phyloP scores from a whole-genome alignment of 2,888 invertebrate genomes.

The Ennomos quercinarius region DNA sequence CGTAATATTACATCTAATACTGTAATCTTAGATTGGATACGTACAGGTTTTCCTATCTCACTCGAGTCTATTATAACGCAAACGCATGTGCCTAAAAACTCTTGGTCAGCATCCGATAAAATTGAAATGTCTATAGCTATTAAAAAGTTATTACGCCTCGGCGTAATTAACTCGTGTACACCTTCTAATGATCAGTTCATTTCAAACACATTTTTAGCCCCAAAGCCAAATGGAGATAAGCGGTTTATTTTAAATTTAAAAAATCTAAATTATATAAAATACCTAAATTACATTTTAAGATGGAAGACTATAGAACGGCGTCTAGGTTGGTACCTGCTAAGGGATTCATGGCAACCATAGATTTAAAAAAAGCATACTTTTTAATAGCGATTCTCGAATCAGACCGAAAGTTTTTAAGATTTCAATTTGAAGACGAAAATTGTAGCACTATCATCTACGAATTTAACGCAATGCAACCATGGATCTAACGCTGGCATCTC shows the following conservation, averaged over 20 bases:
- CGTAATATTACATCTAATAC: background rate
- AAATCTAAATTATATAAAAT: slow-evolving; percentile 14
- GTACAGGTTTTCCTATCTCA: background rate
- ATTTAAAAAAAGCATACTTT: slow-evolving; percentile 15
- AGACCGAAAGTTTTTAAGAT: slow-evolving; percentile 6
- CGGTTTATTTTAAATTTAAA: slow-evolving; percentile 14
- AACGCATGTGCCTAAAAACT: background rate
- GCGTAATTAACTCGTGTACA: background rate
- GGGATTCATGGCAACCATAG: slow-evolving; percentile 7
- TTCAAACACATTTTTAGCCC: slow-evolving; percentile 19
- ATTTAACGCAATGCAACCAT: no score
- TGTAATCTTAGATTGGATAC: background rate
- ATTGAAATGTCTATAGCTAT: background rate
- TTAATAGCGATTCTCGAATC: background rate
- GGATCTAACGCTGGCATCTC: slow-evolving; percentile 20
- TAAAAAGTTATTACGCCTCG: background rate
- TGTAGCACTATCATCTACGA: no score
- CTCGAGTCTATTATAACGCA: background rate
- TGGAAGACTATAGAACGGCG: slow-evolving; percentile 14
- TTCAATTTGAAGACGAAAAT: no score
- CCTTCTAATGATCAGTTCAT: background rate
- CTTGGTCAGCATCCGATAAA: background rate
- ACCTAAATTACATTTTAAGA: slow-evolving; percentile 8
- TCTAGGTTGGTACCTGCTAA: slow-evolving; percentile 1
- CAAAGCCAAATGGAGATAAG: slow-evolving; percentile 12